Conservation (phyloP, 2,113 vertebrate species). For the Pollimyrus isidori region DNA sequence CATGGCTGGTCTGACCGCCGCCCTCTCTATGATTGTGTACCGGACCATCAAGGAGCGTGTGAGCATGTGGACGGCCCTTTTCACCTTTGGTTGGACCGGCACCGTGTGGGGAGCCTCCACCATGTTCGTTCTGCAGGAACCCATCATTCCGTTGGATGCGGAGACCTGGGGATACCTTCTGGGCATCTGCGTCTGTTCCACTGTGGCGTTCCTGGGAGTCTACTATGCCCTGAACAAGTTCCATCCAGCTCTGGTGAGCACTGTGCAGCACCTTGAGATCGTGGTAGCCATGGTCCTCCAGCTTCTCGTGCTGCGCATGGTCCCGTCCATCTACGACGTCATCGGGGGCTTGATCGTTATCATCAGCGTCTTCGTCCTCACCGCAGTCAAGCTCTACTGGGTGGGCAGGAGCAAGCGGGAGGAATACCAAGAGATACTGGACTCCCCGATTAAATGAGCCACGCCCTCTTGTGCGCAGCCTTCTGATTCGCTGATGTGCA, state of each 20-base stretch:
- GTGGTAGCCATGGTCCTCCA: slow-evolving; percentile 79
- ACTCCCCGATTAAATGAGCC: slow-evolving; percentile 83
- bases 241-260: slow-evolving; percentile 85
- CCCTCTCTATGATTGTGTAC: slow-evolving; percentile 86
- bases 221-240: slow-evolving; percentile 81
- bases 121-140: slow-evolving; percentile 81
- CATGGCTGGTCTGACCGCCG: slow-evolving; percentile 82
- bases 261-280: slow-evolving; percentile 82
- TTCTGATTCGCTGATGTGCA: slow-evolving; percentile 10
- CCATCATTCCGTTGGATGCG: slow-evolving; percentile 69
- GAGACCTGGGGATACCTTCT: slow-evolving; percentile 74
- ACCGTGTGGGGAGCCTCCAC: slow-evolving; percentile 72
- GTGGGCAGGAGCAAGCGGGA: slow-evolving; percentile 64
- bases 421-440: slow-evolving; percentile 87
- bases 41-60: slow-evolving; percentile 82
- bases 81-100: slow-evolving; percentile 89
- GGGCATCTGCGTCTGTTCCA: slow-evolving; percentile 75
- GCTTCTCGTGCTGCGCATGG: slow-evolving; percentile 65
- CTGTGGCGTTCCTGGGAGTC: slow-evolving; percentile 80
- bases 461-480: neutral
- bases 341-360: slow-evolving; percentile 75
- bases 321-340: slow-evolving; percentile 71
- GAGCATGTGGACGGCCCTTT: slow-evolving; percentile 83
- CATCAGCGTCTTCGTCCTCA: slow-evolving; percentile 71
- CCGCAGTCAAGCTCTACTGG: slow-evolving; percentile 67